Conservation (phyloP, 2,797 vertebrate species). For the Crypturellus tataupa region DNA sequence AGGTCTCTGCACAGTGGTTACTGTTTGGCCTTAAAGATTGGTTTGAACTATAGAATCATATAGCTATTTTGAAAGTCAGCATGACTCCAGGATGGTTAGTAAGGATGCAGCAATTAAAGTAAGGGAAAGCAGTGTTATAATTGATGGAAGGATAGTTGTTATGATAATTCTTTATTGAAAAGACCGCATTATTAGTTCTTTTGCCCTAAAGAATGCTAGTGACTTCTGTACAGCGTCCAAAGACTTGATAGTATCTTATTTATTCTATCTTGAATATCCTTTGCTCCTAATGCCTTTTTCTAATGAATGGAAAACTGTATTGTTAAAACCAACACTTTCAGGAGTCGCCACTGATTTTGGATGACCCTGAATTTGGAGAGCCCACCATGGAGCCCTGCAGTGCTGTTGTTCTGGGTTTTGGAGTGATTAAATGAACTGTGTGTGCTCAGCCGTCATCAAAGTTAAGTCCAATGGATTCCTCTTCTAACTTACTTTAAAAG, state of each 20-base stretch:
- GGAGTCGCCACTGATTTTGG: background rate
- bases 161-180: background rate
- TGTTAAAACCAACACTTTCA: background rate
- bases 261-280: background rate
- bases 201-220: background rate
- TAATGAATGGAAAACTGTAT: background rate
- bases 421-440: background rate
- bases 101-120: background rate
- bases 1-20: background rate
- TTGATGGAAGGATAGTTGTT: background rate
- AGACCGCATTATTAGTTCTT: background rate
- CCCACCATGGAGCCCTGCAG: accelerated
- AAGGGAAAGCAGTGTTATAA: background rate
- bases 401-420: background rate
- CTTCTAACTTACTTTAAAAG: background rate
- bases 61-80: background rate
- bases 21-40: background rate
- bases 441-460: accelerated
- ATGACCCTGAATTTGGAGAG: background rate
- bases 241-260: background rate
- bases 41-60: background rate
- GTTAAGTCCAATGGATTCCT: background rate
- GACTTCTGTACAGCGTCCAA: background rate
- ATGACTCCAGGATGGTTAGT: background rate
- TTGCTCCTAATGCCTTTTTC: background rate